Conservation (phyloP, 1,140 invertebrate genomes). For the Colletes gigas region DNA sequence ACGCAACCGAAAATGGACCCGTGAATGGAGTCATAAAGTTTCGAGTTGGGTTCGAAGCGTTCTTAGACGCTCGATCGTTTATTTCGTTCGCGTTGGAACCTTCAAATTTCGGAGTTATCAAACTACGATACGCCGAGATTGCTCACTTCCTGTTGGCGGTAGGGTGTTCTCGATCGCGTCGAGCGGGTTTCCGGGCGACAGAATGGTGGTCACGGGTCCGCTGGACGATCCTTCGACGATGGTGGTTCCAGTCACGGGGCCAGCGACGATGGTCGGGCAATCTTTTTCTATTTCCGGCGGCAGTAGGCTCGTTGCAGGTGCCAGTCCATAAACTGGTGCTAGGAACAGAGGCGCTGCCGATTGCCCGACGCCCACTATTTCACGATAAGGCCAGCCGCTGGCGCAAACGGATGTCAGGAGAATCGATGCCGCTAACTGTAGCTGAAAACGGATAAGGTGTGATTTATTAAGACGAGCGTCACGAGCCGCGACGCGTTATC, state of each 20-base stretch:
- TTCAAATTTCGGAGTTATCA: neutral
- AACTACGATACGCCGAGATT: no score
- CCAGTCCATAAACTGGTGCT: conserved; percentile 15
- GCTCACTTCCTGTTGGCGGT: neutral
- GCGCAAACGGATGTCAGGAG: conserved; percentile 40
- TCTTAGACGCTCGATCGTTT: neutral
- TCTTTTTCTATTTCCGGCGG: neutral
- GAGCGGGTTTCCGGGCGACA: neutral
- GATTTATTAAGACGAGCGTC: conserved; percentile 44
- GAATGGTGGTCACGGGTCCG: conserved; percentile 11
- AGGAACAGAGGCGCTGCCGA: conserved; percentile 34
- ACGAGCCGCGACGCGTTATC: conserved; percentile 6
- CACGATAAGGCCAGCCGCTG: conserved; percentile 47
- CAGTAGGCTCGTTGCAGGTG: conserved; percentile 16
- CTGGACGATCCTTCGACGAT: conserved; percentile 28
- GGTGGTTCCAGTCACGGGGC: conserved; percentile 11
- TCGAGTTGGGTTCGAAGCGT: neutral
- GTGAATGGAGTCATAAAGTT: neutral
- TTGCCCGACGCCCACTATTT: conserved; percentile 26
- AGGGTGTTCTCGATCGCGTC: neutral
- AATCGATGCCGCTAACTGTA: conserved; percentile 45
- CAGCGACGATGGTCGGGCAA: neutral
- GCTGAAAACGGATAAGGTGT: conserved; percentile 38
- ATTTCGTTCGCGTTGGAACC: neutral
- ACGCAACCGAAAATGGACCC: neutral